A percentile compares a stretch with the other conserved stretches of the same genome.
Evolutionary conservation across 2,113 vertebrate genomes (phyloP).

Genomic region (Prinia subflava): DNA sequence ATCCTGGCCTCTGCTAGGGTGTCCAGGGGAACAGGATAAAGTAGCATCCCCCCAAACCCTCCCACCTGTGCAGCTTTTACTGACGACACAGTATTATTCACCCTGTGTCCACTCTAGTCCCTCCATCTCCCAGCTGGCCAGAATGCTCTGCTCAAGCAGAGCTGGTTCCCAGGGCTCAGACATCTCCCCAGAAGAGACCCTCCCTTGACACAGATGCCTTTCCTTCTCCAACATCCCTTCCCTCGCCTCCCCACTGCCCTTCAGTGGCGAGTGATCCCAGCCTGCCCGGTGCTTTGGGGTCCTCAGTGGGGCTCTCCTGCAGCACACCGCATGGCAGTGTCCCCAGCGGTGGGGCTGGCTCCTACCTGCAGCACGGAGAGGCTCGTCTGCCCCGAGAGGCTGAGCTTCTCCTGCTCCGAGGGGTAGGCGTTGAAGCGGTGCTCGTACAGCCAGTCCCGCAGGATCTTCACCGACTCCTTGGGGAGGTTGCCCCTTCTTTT

Average conservation of each 20-base stretch:
- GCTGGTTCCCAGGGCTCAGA: neutral
- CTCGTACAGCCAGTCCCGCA: conserved; percentile 92
- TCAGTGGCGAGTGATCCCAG: neutral
- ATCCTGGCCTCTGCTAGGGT: neutral
- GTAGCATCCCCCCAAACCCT: neutral
- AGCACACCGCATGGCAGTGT: neutral
- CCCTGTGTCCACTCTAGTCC: no score
- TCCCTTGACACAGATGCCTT: neutral
- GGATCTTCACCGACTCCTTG: conserved; percentile 93
- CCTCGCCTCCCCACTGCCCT: neutral
- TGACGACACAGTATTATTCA: neutral
- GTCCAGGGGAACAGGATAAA: neutral
- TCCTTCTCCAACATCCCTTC: neutral
- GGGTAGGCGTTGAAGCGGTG: conserved; percentile 97
- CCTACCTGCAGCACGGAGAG: conserved; percentile 93
- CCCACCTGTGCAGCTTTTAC: neutral
- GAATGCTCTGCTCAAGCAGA: neutral
- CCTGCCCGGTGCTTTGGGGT: neutral
- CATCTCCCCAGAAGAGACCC: no score
- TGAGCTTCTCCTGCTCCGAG: conserved; percentile 92
- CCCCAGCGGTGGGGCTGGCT: fast-evolving
- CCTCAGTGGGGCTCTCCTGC: neutral
- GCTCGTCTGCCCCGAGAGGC: conserved; percentile 87
- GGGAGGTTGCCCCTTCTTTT: conserved; percentile 94
- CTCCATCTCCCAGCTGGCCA: neutral